Base-by-base conservation (phyloP, 1,140 invertebrate species). In the Drosophila pectinifera region DNA sequence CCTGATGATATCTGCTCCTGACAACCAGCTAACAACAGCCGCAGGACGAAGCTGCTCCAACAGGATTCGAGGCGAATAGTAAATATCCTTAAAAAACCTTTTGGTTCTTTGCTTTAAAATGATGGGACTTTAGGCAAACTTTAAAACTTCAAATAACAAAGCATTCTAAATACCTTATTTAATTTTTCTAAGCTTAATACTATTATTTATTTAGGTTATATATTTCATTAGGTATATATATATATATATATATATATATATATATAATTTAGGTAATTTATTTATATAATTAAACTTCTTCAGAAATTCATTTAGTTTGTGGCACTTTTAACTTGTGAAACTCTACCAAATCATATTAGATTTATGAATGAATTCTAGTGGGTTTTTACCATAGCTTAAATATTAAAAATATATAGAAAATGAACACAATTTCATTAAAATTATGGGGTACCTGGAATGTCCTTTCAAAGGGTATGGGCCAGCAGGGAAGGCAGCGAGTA, bases 11-110 rank as follows among this genome's bases (percentile, higher is more conserved):
- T 70, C 45, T 57, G 59, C 61, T 65, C n/a, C 45, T 65, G 64
- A 68, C 64, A 68, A 68, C 59, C 24, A 68, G n/a, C 45, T 53
- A 68, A 65, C 64, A 68, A 51, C 64, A 62, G 22, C n/a, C 36
- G n/a, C 14, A 11, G 36, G 43, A 10, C 18, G n/a, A 43, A 36
- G 4, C n/a, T n/a, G n/a, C n/a, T n/a, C n/a, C n/a, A 6, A 8
- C 8, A 8, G 13, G n/a, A 5, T 3, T 18, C 0, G 3, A 41
- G 57, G 36, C 59, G 64, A 43, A 51, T 18, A 11, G 2, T 3
- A 11, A 1, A n/a, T 65, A 28, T 24, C n/a, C 36, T 31, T 3
- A 11, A 1, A n/a, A 53, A 28, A 18, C n/a, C 36, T 31, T 31
- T 28, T 3, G 6, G 26, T 7, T 10, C 7, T 28, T 28, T 28